Base-by-base conservation (phyloP, 1,140 invertebrate species). In the Seison nebaliae region DNA sequence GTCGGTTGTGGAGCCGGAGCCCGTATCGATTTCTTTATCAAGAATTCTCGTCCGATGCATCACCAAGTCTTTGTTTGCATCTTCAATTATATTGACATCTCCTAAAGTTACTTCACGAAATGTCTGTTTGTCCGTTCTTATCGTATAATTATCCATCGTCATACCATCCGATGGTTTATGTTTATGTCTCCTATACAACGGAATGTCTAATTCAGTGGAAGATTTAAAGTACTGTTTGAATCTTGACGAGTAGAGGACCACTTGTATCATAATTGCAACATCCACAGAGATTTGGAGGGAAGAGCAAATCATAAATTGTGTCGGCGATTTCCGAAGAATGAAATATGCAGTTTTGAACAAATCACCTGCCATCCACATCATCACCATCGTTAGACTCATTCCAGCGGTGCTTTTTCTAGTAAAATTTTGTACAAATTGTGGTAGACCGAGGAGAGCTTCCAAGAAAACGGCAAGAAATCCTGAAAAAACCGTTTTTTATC, bases 261-360 rank as follows among this genome's bases (percentile, higher is more conserved):
- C 73, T 68, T 84, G 79, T 17, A 66, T 48, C 24, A 83, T 63
- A 52, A 86, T 80, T 33, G 72, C 66, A 28, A 77, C 53, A 51
- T 84, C 78, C 49, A 84, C 70, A 7, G 66, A 59, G 18, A 65
- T 75, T 67, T 98, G 88, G 36, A 94, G 65, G 45, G 69, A 66
- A 38, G 83, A 84, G 62, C 88, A 96, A 26, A 94, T 65, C 69
- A 73, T 76, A 62, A 98, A 98, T 55, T 96, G 88, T 20, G 74
- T 60, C 1, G 88, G 86, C 8, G 80, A 75, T 44, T 74, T 65
- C 46, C 78, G 67, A 36, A 80, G 52, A 40, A 93, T 65, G 60
- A 94, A 98, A 56, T 96, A 96, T 35, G 70, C 67, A 43, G 86
- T 96, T 64, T 98, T 98, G 55, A 88, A 94, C 28, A 84, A 61